Base-by-base conservation (phyloP, 2,797 vertebrate genomes). In the Chaenodraco wilsoni region DNA sequence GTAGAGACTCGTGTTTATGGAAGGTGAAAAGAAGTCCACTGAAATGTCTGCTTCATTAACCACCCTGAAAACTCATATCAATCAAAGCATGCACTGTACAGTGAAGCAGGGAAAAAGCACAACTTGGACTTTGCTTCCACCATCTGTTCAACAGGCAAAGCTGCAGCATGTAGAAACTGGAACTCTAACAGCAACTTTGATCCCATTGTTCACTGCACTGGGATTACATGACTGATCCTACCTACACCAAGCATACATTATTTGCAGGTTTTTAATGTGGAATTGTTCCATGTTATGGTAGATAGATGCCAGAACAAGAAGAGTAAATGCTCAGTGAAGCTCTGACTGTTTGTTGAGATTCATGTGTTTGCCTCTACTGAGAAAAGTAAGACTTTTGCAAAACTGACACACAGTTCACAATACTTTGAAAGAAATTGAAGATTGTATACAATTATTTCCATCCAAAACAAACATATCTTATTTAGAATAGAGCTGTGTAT, bases 81-180 rank as follows among this genome's bases (percentile, higher is more conserved):
- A 23, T 23, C 27, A 49, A 14, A 0, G 21, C 17, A 16, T 40
- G 16, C 21, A 0, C 21, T 54, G 45, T 0, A 0, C n/a, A 14
- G 0, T 0, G 17, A 44, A 43, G 5, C 0, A 14, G 9, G 33
- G 43, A 50, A 65, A 49, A 4, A 65, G 12, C n/a, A 77, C 14
- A 61, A 59, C 45, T 40, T 73, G 37, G 74, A 69, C 69, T 90
- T 62, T 90, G 79, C 68, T 79, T 68, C 87, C 90, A 83, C 74
- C 84, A 37, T 83, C 71, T 89, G 88, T 83, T 76, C 43, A 84
- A 51, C 40, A 56, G 54, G 51, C 33, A 68, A 7, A 74, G 31
- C 41, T 89, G 70, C 87, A 88, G 79, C 41, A 11, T 15, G 19
- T 10, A 37, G 16, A 13, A 46, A 64, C 9, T 1, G 21, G 4